These are phyloP conservation scores for Lindbergichthys nudifrons DNA, from an alignment of 2,797 vertebrate genomes.

Conservation along the genomic window DNA sequence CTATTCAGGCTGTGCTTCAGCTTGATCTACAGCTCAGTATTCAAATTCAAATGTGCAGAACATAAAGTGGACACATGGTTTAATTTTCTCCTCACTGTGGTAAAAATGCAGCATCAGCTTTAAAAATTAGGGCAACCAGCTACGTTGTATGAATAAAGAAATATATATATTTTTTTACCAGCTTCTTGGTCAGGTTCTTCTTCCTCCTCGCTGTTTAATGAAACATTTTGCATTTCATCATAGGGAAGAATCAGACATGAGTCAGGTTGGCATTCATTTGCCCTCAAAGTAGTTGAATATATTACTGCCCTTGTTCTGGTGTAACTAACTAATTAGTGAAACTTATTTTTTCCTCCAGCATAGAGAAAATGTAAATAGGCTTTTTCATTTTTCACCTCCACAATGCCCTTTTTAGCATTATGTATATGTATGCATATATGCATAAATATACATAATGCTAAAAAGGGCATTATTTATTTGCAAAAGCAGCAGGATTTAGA, in stretches of 20 bases:
- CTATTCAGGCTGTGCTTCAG: constrained; percentile 28
- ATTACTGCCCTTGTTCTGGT: constrained; percentile 8
- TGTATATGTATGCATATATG: background rate
- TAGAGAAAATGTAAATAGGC: background rate
- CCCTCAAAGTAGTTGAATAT: background rate
- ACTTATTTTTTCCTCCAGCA: background rate
- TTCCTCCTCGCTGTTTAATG: constrained; percentile 13
- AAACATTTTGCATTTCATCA: constrained; percentile 12
- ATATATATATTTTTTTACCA: background rate
- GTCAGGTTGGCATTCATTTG: background rate
- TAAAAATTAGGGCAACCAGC: constrained; percentile 1
- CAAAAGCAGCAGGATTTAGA: too few species aligned
- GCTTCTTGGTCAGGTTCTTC: constrained; percentile 17
- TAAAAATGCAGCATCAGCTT: constrained; percentile 26
- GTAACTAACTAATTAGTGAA: background rate
- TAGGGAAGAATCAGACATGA: constrained; percentile 1
- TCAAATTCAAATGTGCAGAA: constrained; percentile 20
- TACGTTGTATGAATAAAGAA: constrained; percentile 22
- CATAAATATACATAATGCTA: too few species aligned
- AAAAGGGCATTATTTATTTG: too few species aligned
- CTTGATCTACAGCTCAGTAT: constrained; percentile 21
- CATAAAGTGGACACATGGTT: constrained; percentile 2
- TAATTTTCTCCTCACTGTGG: constrained; percentile 1
- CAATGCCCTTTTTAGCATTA: background rate
- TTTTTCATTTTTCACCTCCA: background rate